Conservation (phyloP, 2,888 invertebrate genomes). For the Synergus japonicus region DNA sequence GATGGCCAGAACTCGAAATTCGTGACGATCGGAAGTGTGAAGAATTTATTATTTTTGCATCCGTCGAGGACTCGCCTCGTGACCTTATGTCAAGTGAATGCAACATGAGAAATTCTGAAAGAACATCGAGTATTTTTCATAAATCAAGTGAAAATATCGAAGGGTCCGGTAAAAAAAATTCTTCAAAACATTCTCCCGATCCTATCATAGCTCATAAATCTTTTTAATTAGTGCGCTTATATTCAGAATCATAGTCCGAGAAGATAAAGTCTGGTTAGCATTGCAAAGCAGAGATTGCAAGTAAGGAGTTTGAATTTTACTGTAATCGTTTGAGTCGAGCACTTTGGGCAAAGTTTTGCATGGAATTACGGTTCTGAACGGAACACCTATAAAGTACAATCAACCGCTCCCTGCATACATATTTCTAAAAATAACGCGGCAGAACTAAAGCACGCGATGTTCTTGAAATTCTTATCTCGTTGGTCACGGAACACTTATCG, state of each 20-base stretch:
- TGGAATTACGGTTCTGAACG: conserved; percentile 21
- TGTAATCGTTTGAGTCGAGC: conserved; percentile 57
- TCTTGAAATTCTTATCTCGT: conserved; percentile 25
- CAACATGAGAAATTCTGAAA: neutral
- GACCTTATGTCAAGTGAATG: neutral
- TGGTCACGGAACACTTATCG: conserved; percentile 36
- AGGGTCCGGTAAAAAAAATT: no score
- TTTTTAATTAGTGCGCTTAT: conserved; percentile 26
- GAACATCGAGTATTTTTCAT: no score
- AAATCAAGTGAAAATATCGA: no score
- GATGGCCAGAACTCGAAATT: neutral
- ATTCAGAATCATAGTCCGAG: conserved; percentile 1
- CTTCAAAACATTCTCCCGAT: neutral
- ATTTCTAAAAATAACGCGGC: conserved; percentile 16
- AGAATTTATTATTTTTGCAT: conserved; percentile 8
- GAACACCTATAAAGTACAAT: conserved; percentile 37
- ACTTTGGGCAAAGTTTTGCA: conserved; percentile 50
- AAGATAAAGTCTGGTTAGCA: conserved; percentile 42
- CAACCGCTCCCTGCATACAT: conserved; percentile 8
- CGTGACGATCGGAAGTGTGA: neutral
- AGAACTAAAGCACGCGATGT: conserved; percentile 5
- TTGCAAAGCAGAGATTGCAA: conserved; percentile 33
- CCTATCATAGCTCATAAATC: neutral
- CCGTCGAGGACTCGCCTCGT: neutral
- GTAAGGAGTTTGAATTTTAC: conserved; percentile 49